Conservation (phyloP, 2,888 invertebrate species). For the Hemicrepidius hirtus region DNA sequence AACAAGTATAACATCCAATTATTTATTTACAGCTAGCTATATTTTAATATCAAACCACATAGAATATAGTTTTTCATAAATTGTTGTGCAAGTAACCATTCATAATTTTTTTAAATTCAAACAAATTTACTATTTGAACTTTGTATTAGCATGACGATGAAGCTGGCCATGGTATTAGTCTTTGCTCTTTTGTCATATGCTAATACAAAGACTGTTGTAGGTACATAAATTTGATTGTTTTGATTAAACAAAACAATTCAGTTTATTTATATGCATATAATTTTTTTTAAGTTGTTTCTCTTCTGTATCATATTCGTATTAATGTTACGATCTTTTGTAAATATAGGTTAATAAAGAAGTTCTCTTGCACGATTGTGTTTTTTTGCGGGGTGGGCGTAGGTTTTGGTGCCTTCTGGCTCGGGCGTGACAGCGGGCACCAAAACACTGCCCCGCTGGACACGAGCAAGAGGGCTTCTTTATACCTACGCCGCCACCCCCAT, state of each 20-base stretch:
- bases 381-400: constrained; percentile 71
- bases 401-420: constrained; percentile 77
- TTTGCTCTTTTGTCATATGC: no score
- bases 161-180: no score
- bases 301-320: constrained; percentile 47
- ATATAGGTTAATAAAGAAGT: constrained; percentile 70
- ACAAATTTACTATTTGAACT: no score
- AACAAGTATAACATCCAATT: not conserved
- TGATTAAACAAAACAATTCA: no score
- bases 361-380: constrained; percentile 72
- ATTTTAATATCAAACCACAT: not conserved
- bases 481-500: constrained; percentile 63
- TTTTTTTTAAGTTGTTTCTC: not conserved
- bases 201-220: no score
- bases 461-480: constrained; percentile 72
- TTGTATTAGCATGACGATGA: no score
- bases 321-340: constrained; percentile 60
- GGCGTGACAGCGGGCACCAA: constrained; percentile 73
- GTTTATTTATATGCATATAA: constrained; percentile 4
- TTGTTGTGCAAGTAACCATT: no score
- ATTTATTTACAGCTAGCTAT: constrained; percentile 16
- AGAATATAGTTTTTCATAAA: no score
- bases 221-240: no score
- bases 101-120: no score
- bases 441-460: constrained; percentile 72